Conservation (phyloP, 2,113 vertebrate genomes). For the Poicephalus meyeri region DNA sequence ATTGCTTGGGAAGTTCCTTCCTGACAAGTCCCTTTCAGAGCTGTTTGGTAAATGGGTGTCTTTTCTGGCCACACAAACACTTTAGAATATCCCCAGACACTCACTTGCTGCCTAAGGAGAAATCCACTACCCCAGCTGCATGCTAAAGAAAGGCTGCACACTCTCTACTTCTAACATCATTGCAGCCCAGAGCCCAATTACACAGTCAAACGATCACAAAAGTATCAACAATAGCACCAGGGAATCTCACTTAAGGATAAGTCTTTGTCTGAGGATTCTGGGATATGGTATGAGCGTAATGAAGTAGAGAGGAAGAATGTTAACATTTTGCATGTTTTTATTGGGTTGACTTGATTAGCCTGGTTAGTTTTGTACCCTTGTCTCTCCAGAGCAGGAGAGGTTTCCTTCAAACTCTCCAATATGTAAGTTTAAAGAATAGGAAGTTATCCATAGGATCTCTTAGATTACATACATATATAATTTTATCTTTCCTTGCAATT, state of each 20-base stretch:
- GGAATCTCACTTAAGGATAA: not conserved
- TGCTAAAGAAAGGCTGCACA: not conserved
- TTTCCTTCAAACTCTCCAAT: not conserved
- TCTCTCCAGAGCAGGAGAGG: not conserved
- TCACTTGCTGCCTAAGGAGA: not conserved
- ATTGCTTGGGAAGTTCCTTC: not conserved
- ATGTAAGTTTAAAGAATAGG: not conserved
- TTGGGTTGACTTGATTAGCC: not conserved
- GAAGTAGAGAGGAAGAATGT: not conserved
- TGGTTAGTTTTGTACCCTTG: not conserved
- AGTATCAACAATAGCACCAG: not conserved
- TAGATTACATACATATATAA: not conserved
- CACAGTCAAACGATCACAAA: not conserved
- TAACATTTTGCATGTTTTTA: not conserved
- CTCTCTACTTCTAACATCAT: not conserved
- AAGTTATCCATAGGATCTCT: not conserved
- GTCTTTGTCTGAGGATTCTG: not conserved
- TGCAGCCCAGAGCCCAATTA: not conserved
- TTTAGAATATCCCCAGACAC: not conserved
- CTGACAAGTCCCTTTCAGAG: not conserved
- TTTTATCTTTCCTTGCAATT: not conserved
- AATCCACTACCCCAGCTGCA: not conserved
- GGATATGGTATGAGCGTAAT: not conserved
- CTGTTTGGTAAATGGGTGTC: not conserved
- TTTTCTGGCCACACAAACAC: not conserved